A percentile compares a stretch with the other conserved stretches of the same genome.
These are phyloP conservation scores for Pristionchus fissidentatus DNA, from an alignment of 2,888 invertebrate genomes.

Conservation along the genomic window DNA sequence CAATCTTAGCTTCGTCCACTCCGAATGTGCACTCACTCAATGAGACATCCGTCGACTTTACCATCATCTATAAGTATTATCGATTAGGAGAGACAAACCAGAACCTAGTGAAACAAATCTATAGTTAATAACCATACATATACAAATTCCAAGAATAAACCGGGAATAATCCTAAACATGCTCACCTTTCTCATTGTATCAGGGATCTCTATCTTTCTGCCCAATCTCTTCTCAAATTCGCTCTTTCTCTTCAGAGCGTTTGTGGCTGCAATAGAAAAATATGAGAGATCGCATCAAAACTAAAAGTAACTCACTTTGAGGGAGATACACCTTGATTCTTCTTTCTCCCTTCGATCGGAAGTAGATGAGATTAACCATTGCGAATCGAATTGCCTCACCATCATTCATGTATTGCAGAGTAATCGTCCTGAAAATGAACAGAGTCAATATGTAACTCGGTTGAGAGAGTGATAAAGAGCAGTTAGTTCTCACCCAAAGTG, in stretches of 20 bases:
- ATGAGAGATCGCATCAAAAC: not conserved
- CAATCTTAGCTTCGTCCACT: constrained; percentile 41
- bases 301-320: constrained; percentile 54
- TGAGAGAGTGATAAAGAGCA: no score
- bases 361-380: constrained; percentile 59
- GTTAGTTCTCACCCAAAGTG: constrained; percentile 39
- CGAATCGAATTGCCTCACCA: constrained; percentile 55
- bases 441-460: not conserved
- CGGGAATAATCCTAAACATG: not conserved
- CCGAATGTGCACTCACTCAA: constrained; percentile 32
- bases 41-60: constrained; percentile 39
- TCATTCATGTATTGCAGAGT: constrained; percentile 53
- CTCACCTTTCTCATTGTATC: constrained; percentile 11
- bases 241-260: constrained; percentile 58
- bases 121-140: no score
- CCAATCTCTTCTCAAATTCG: constrained; percentile 59
- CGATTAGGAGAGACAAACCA: no score
- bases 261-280: constrained; percentile 44
- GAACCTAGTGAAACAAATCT: no score
- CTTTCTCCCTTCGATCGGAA: constrained; percentile 56
- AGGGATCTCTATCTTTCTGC: constrained; percentile 54
- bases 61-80: constrained; percentile 20
- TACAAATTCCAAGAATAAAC: not conserved
- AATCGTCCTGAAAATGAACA: constrained; percentile 52
- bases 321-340: constrained; percentile 60